Evolutionary conservation across 2,113 vertebrate genomes (phyloP).

Genomic region (Lepidothrix coronata): DNA sequence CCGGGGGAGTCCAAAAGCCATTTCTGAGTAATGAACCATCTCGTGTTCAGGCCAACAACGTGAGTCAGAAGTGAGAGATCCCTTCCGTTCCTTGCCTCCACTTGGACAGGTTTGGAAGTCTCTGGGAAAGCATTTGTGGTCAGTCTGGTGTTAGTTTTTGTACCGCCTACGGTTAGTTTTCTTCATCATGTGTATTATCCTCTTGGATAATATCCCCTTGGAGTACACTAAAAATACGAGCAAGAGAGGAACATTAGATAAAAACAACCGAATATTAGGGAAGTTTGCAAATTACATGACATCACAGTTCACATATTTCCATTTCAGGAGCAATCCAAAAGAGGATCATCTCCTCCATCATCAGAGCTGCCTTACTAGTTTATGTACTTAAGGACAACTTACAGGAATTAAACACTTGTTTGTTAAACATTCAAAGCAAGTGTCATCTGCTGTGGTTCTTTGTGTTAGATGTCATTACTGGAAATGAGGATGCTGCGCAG

Average conservation of each 20-base stretch:
- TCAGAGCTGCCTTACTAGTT: background rate
- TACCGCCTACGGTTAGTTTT: background rate
- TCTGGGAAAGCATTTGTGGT: conserved; percentile 7
- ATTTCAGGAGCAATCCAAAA: background rate
- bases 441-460: background rate
- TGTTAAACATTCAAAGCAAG: background rate
- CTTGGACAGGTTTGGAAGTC: background rate
- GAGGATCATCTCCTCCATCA: background rate
- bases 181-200: background rate
- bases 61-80: conserved; percentile 36
- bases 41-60: accelerated
- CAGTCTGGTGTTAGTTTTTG: background rate
- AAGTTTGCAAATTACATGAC: background rate
- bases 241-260: background rate
- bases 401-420: background rate
- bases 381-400: background rate
- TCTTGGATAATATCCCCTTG: background rate
- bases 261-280: background rate
- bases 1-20: background rate
- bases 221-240: background rate
- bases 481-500: background rate
- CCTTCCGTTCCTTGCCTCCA: background rate
- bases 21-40: background rate
- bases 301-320: background rate
- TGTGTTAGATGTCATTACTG: background rate